These are phyloP conservation scores for Osmerus eperlanus DNA, from an alignment of 2,113 vertebrate species.

Conservation along the genomic window DNA sequence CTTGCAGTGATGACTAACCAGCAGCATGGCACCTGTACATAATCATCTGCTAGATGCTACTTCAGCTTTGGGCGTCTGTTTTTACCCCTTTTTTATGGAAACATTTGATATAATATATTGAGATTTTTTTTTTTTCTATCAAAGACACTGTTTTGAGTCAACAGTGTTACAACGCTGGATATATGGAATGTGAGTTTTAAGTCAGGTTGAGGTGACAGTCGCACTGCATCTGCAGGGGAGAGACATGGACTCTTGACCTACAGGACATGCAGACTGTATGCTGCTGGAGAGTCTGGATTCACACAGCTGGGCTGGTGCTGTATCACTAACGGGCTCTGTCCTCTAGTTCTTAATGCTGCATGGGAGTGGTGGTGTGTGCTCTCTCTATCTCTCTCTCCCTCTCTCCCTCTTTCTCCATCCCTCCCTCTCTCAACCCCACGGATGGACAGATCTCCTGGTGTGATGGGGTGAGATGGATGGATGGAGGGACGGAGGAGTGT, in stretches of 20 bases:
- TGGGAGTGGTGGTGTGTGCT: constrained; percentile 41
- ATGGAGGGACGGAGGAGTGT: constrained; percentile 47
- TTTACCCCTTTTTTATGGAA: constrained; percentile 77
- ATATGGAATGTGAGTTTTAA: not conserved
- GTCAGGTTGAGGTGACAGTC: constrained; percentile 28
- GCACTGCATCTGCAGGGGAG: constrained; percentile 23
- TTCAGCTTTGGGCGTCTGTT: constrained; percentile 63
- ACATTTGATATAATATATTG: constrained; percentile 91
- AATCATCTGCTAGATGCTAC: constrained; percentile 85
- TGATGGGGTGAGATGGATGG: constrained; percentile 38
- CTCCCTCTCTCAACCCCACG: constrained; percentile 1
- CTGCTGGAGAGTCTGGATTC: constrained; percentile 33
- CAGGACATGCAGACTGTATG: constrained; percentile 24
- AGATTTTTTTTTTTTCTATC: constrained; percentile 52
- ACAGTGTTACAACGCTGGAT: constrained; percentile 37
- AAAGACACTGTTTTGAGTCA: constrained; percentile 48
- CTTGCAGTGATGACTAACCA: constrained; percentile 88
- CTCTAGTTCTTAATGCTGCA: constrained; percentile 37
- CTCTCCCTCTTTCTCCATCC: constrained; percentile 13
- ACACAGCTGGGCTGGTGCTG: constrained; percentile 13
- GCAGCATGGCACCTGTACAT: constrained; percentile 82
- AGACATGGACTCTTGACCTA: constrained; percentile 33
- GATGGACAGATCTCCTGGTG: constrained; percentile 37
- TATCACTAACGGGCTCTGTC: constrained; percentile 58
- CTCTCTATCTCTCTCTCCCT: constrained; percentile 5